Conservation (phyloP, 2,113 vertebrate species). For the Lamprotornis superbus region DNA sequence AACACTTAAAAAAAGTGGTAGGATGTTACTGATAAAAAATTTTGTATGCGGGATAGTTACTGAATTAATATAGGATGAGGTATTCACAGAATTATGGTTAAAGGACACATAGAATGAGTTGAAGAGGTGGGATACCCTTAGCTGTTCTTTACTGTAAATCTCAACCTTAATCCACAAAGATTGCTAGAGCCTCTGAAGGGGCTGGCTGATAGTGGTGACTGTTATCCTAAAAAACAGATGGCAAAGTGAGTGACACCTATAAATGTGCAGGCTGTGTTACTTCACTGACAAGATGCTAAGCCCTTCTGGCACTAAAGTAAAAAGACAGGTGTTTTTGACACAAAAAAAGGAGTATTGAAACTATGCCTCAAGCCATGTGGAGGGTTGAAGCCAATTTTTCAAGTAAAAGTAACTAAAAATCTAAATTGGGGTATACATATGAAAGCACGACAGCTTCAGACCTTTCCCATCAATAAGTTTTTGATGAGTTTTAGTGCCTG, state of each 20-base stretch:
- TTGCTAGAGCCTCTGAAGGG: conserved; percentile 64
- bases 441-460: conserved; percentile 20
- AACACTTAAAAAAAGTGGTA: conserved; percentile 24
- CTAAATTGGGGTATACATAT: conserved; percentile 44
- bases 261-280: conserved; percentile 75
- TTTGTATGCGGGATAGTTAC: background rate
- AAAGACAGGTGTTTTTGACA: conserved; percentile 76
- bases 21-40: background rate
- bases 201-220: conserved; percentile 67
- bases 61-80: background rate
- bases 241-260: conserved; percentile 75
- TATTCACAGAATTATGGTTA: conserved; percentile 30
- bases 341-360: conserved; percentile 65
- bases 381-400: conserved; percentile 64
- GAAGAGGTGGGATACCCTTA: conserved; percentile 13
- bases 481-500: background rate
- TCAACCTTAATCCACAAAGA: conserved; percentile 66
- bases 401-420: conserved; percentile 64
- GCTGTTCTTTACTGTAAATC: conserved; percentile 55
- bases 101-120: conserved; percentile 10
- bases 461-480: conserved; percentile 12
- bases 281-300: conserved; percentile 78
- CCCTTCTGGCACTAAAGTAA: conserved; percentile 74
- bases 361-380: conserved; percentile 64
- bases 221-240: conserved; percentile 80